Evolutionary conservation across 2,113 vertebrate genomes (phyloP), one percentile per base, ranked within the genome.

Genomic region (Brachionichthys hirsutus): DNA sequence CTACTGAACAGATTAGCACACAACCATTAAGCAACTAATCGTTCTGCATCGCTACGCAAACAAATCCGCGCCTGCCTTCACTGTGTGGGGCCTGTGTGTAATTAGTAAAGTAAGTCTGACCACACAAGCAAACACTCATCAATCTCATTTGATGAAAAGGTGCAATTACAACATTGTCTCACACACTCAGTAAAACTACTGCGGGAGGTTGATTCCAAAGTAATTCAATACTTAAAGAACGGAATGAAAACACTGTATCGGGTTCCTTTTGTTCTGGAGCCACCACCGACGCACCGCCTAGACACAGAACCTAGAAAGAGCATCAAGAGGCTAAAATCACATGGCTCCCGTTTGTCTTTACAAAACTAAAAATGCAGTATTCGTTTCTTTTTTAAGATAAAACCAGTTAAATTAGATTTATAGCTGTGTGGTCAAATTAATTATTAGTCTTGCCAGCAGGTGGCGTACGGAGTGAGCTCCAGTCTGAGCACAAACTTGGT

Each of bases 361-460:
- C 4, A 30, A 30, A 30, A 6, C 4, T 30, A 30, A 6, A 30
- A 30, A 30, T 30, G 4, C 24, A 4, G 24, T 30, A 30, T 30
- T 30, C 8, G 1, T 2, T 30, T 30, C 8, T 30, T 30, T 30
- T 30, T 30, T 4, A 30, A 30, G 24, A 30, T 30, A n/a, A n/a
- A n/a, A 30, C 24, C 4, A 30, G 24, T 30, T 30, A 30, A 12
- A 38, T 20, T 22, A 38, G 3, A 1, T 36, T 52, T 40, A 44
- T 3, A 34, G 10, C 13, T 36, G 18, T n/a, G 67, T 17, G 34
- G 10, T 70, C 20, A 47, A 63, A 44, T 56, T 54, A 58, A 67
- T 76, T 81, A 50, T 74, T 53, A 50, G 24, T 78, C 51, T 62
- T 12, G 57, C 89, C 90, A 90, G 83, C 89, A 91, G 91, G 70